Evolutionary conservation across 1,140 invertebrate genomes (phyloP).

Genomic region (Heliconius nattereri): DNA sequence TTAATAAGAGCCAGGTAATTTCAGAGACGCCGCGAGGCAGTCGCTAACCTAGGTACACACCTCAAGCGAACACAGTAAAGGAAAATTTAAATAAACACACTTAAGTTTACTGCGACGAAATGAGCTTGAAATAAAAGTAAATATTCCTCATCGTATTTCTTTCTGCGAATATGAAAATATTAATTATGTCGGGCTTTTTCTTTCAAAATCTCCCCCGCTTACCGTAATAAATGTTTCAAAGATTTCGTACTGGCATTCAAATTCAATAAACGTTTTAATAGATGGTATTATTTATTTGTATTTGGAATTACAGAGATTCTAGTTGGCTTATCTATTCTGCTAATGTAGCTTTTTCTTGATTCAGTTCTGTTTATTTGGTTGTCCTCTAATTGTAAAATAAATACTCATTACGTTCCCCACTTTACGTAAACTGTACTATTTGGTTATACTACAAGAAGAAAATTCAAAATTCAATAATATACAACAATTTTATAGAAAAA

Average conservation of each 20-base stretch:
- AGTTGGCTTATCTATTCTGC: not conserved
- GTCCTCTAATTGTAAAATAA: too few species aligned
- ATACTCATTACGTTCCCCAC: too few species aligned
- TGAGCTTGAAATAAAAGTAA: conserved; percentile 53
- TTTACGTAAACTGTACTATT: not conserved
- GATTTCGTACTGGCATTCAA: not conserved
- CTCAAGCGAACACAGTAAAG: conserved; percentile 50
- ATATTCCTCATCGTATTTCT: conserved; percentile 41
- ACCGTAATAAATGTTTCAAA: not conserved
- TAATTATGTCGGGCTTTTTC: conserved; percentile 28
- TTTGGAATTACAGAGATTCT: not conserved
- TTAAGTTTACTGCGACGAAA: conserved; percentile 54
- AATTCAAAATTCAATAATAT: too few species aligned
- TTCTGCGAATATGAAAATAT: conserved; percentile 32
- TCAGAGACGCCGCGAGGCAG: conserved; percentile 54
- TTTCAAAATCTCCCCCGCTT: not conserved
- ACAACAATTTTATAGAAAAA: too few species aligned
- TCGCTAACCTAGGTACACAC: conserved; percentile 55
- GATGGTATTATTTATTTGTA: not conserved
- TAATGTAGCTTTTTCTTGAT: not conserved
- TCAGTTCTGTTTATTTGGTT: not conserved
- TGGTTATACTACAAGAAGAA: not conserved
- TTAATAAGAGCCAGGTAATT: conserved; percentile 57
- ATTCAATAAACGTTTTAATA: conserved; percentile 12
- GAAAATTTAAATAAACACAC: conserved; percentile 67